Base-by-base conservation (phyloP, 2,888 invertebrate species). In the Panzeria rudis region DNA sequence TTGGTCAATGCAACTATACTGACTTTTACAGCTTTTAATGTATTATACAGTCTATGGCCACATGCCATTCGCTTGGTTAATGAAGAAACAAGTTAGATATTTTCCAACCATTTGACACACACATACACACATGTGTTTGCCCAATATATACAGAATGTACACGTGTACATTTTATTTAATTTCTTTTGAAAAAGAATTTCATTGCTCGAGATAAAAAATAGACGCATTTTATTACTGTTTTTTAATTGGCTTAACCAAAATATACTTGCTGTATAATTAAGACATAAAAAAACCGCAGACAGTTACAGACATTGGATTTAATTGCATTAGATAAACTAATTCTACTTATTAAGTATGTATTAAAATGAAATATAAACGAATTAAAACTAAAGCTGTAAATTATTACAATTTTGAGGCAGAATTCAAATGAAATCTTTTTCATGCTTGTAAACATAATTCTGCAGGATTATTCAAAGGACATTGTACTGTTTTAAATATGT, bases 221-320 rank as follows among this genome's bases (percentile, higher is more conserved):
- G 29, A 29, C 32, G 9, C n/a, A 32, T 56, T 56, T 56, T 56
- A 56, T 32, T 56, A 32, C 29, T n/a, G 32, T 9, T 56, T 56
- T 56, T 32, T 56, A 56, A 56, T 56, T 56, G 32, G 29, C 32
- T 56, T 17, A 32, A 56, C 29, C 2, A 54, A 15, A 13, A 25
- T 4, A 54, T n/a, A 32, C 56, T 32, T 9, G 15, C 4, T n/a
- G 56, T 56, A 56, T 56, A 56, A 56, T 56, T 56, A 9, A 56
- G 29, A 29, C 25, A 15, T 54, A 54, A 54, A 54, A 29, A 54
- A 54, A 25, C 25, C 54, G 15, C 25, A 23, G 54, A 54, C 54
- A 9, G 56, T 3, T 32, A 3, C 56, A 56, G 32, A 54, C 5
- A 25, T 25, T 4, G 15, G 6, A 29, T 54, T 56, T 56, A 56